Conservation (phyloP, 2,888 invertebrate species). For the Drosophila vallismaia region DNA sequence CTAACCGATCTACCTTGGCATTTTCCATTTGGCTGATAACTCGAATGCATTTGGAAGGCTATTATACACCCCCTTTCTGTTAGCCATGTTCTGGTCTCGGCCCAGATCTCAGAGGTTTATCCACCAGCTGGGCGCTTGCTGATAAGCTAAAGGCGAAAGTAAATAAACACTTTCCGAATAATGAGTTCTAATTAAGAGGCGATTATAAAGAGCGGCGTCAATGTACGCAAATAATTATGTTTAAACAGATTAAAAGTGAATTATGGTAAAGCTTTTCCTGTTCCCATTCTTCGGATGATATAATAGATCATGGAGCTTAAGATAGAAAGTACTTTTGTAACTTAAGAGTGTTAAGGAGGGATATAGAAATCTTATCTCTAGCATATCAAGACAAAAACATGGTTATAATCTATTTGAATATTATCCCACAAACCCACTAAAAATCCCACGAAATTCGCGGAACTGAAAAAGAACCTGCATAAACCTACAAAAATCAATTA, state of each 20-base stretch:
- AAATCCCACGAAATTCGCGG: too few species aligned
- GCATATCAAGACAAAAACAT: neutral
- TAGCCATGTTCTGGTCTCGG: neutral
- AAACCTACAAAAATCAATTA: conserved; percentile 29
- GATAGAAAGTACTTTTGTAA: neutral
- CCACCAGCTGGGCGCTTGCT: conserved; percentile 27
- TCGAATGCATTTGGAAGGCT: conserved; percentile 18
- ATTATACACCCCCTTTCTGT: too few species aligned
- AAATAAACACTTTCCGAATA: conserved; percentile 61
- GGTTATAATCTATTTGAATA: neutral
- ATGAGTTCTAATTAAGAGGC: conserved; percentile 51
- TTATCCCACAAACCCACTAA: too few species aligned
- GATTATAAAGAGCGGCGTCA: conserved; percentile 25
- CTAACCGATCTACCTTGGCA: conserved; percentile 7
- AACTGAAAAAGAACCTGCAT: conserved; percentile 2
- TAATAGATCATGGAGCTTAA: conserved; percentile 3
- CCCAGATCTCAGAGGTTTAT: conserved; percentile 21
- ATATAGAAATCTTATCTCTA: neutral
- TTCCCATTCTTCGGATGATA: neutral
- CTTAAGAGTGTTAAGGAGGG: neutral
- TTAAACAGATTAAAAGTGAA: conserved; percentile 41
- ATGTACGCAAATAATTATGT: conserved; percentile 33
- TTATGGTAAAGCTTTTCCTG: conserved; percentile 18
- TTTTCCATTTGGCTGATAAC: conserved; percentile 28
- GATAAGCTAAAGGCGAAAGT: conserved; percentile 35